Evolutionary conservation across 2,888 invertebrate genomes (phyloP), one percentile per base, ranked within the genome.

Genomic region (Pharmacophagus antenor): DNA sequence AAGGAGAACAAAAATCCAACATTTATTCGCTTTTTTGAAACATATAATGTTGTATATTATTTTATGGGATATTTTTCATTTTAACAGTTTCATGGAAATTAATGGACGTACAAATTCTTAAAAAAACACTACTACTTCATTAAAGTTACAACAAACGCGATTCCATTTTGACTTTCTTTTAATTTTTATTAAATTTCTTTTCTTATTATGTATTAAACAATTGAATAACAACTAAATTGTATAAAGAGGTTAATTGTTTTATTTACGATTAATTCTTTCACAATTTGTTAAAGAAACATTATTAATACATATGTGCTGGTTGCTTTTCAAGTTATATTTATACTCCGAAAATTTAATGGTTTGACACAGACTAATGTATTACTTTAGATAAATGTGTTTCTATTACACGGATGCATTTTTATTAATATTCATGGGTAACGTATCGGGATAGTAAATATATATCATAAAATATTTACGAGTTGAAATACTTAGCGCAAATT

Each of bases 1-100:
- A 68, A 76, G 66, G 74, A 73, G 77, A 75, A 73, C 68, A 59
- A 67, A 69, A 71, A 37, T 3, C 31, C 17, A 5, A 68, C 63
- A 15, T n/a, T 77, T 72, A 70, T 78, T 76, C 74, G 73, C 76
- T 70, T 70, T 71, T n/a, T 77, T 68, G 73, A 82, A 77, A 70
- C 46, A 25, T 53, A 23, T 37, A 46, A 52, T 31, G 47, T 44
- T 44, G 10, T 18, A 42, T 17, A 42, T 17, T 20, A 8, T n/a
- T 17, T 42, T 42, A 17, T 4, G 3, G 17, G 15, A 15, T 48
- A 22, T 48, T 48, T 17, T 37, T 37, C 15, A 37, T 6, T 4
- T 8, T 37, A 2, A 3, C 5, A 15, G 15, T 1, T 15, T 3
- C 4, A 31, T 15, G 31, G 7, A 1, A 2, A 31, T 10, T 31